A percentile compares a stretch with the other conserved stretches of the same genome.
Conservation (phyloP, 2,797 vertebrate species). For the Leucoraja ocellata region DNA sequence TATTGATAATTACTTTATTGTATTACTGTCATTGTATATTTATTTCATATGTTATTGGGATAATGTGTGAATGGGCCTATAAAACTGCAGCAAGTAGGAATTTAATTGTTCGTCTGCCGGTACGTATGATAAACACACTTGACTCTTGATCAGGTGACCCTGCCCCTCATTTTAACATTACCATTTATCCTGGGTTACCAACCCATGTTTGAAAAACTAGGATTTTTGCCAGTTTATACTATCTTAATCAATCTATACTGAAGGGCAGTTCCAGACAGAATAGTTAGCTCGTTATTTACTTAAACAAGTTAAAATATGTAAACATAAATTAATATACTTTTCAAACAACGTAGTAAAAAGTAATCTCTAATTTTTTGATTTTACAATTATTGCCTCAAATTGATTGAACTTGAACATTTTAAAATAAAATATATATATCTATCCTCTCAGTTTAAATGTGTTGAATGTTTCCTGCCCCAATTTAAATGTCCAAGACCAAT, state of each 20-base stretch:
- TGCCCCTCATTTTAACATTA: too few relatives aligned
- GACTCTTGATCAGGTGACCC: too few relatives aligned
- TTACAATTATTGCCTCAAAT: not conserved
- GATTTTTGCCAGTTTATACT: too few relatives aligned
- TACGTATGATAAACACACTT: too few relatives aligned
- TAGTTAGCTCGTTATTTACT: not conserved
- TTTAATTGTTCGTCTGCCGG: too few relatives aligned
- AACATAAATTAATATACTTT: not conserved
- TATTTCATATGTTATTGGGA: too few relatives aligned
- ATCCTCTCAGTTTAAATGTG: not conserved
- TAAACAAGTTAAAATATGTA: not conserved
- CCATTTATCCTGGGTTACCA: too few relatives aligned
- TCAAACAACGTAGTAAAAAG: not conserved
- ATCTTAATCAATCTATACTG: not conserved
- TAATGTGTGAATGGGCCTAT: too few relatives aligned
- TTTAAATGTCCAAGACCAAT: not conserved
- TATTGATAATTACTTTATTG: too few relatives aligned
- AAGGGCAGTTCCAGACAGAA: not conserved
- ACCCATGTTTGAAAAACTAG: too few relatives aligned
- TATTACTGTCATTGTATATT: too few relatives aligned
- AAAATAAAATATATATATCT: not conserved
- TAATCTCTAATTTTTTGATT: not conserved
- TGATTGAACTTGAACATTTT: not conserved
- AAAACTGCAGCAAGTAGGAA: too few relatives aligned
- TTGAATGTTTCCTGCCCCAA: not conserved